Evolutionary conservation across 2,888 invertebrate genomes (phyloP).

Genomic region (Clanis bilineata): DNA sequence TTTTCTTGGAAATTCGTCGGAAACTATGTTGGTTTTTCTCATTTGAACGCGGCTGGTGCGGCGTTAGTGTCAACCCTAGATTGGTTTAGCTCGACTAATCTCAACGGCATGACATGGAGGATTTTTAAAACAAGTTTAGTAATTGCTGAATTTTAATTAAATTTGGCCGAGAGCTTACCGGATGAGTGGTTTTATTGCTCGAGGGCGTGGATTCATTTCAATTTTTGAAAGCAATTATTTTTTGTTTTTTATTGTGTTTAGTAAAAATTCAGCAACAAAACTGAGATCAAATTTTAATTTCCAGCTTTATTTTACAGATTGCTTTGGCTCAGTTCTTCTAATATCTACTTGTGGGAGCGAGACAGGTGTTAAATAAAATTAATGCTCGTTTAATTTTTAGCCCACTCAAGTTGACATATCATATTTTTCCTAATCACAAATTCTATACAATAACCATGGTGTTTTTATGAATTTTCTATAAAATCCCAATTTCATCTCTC

Average conservation of each 20-base stretch:
- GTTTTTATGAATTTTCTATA: no score
- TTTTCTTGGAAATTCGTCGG: constrained; percentile 29
- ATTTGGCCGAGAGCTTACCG: neutral
- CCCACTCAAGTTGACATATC: no score
- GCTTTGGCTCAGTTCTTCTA: no score
- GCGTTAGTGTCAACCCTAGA: neutral
- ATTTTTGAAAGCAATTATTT: neutral
- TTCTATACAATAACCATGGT: no score
- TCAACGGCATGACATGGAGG: neutral
- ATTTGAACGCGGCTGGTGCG: constrained; percentile 18
- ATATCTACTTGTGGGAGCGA: no score
- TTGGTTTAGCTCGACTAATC: constrained; percentile 4
- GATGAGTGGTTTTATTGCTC: neutral
- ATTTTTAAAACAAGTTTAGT: neutral
- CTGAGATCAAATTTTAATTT: neutral
- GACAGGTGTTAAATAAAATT: no score
- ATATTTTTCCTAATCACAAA: no score
- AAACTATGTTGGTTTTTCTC: constrained; percentile 30
- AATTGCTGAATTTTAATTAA: neutral
- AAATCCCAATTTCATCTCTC: no score
- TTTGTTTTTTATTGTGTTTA: neutral
- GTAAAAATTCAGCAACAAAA: neutral
- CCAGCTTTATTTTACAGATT: no score
- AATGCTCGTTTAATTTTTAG: no score
- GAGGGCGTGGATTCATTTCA: neutral